A percentile compares a stretch with the other conserved stretches of the same genome.
These are phyloP conservation scores for Bufo gargarizans DNA, from an alignment of 2,113 vertebrate species.

Conservation along the genomic window DNA sequence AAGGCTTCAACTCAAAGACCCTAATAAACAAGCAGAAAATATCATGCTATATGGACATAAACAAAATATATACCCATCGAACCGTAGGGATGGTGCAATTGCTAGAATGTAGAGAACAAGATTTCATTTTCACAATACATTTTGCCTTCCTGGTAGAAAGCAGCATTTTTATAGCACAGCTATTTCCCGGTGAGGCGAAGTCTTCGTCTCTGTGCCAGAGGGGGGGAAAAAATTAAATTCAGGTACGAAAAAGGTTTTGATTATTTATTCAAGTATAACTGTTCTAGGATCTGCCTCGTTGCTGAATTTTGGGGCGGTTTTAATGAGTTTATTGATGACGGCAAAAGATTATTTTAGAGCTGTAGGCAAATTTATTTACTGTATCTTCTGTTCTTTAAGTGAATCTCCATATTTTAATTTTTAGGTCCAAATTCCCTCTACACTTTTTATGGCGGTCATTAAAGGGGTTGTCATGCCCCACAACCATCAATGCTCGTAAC, in stretches of 20 bases:
- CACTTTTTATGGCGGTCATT: background rate
- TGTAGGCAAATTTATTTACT: background rate
- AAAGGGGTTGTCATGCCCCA: too few species aligned
- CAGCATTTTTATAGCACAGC: conserved; percentile 11
- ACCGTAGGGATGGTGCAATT: background rate
- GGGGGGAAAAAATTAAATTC: background rate
- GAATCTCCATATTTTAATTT: background rate
- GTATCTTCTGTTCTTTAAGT: background rate
- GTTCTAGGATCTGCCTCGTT: conserved; percentile 16
- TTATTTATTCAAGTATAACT: conserved; percentile 12
- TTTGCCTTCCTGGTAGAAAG: background rate
- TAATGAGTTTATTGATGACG: conserved; percentile 28
- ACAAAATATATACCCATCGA: conserved; percentile 28
- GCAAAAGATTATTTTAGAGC: background rate
- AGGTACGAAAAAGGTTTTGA: background rate
- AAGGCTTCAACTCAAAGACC: background rate
- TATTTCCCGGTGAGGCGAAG: conserved; percentile 10
- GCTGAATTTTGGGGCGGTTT: background rate
- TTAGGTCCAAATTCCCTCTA: background rate
- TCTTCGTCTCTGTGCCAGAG: background rate
- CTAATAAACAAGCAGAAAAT: conserved; percentile 42
- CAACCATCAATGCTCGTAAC: too few species aligned
- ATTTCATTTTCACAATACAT: conserved; percentile 17
- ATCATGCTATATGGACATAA: conserved; percentile 10
- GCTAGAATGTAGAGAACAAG: background rate